Conservation (phyloP, 2,888 invertebrate species). For the Nomada ferruginata region DNA sequence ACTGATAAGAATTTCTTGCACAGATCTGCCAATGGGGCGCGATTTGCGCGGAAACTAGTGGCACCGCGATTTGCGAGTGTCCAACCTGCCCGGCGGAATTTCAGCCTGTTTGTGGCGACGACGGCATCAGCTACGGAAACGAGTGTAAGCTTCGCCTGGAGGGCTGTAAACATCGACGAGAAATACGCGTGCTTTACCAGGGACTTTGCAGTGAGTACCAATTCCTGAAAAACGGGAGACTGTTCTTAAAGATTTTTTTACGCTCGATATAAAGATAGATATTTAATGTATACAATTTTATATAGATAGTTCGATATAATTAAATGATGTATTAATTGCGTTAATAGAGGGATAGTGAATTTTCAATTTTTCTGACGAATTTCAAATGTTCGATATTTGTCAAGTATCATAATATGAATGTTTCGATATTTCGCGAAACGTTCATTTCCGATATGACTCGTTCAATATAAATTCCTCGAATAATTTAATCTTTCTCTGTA, state of each 20-base stretch:
- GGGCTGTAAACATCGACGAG: conserved; percentile 90
- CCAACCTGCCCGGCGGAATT: conserved; percentile 93
- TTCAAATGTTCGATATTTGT: too few species aligned
- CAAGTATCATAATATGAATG: neutral
- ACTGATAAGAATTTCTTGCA: conserved; percentile 54
- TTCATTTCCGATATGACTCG: neutral
- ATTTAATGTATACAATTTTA: too few species aligned
- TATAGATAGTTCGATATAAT: too few species aligned
- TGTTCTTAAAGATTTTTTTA: neutral
- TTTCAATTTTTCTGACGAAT: too few species aligned
- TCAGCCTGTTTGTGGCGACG: conserved; percentile 93
- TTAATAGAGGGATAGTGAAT: too few species aligned
- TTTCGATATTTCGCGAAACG: neutral
- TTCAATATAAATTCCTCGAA: too few species aligned
- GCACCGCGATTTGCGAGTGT: conserved; percentile 92
- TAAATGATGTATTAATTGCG: too few species aligned
- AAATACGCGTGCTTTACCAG: conserved; percentile 91
- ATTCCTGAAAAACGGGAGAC: neutral
- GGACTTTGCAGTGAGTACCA: conserved; percentile 93
- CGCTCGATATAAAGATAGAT: too few species aligned
- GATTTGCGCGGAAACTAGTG: conserved; percentile 88
- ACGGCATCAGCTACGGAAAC: conserved; percentile 93
- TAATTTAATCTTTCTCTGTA: too few species aligned
- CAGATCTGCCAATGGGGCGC: conserved; percentile 93
- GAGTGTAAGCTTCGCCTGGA: conserved; percentile 92